A percentile compares a stretch with the other conserved stretches of the same genome.
These are phyloP conservation scores for Chiloscyllium punctatum DNA, from an alignment of 2,797 vertebrate genomes.

Conservation along the genomic window DNA sequence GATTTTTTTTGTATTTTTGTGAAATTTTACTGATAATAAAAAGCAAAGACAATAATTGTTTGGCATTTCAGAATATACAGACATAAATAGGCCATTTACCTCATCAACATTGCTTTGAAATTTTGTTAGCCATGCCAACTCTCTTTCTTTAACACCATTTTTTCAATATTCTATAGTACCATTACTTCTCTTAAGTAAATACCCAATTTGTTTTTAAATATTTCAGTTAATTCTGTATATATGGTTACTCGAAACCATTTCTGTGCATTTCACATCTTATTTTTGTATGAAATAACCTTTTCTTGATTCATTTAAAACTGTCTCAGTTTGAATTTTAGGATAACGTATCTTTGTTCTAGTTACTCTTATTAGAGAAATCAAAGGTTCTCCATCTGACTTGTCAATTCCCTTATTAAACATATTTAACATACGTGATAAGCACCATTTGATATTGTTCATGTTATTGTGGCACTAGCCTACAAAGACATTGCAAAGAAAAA, in stretches of 20 bases:
- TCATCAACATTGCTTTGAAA: neutral
- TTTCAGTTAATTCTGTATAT: neutral
- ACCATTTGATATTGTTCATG: constrained; percentile 14
- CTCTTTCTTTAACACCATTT: neutral
- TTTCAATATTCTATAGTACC: neutral
- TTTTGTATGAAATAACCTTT: neutral
- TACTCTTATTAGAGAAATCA: neutral
- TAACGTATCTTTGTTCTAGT: neutral
- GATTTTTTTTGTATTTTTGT: constrained; percentile 24
- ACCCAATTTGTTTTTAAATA: neutral
- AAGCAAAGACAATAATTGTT: neutral
- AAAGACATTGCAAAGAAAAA: constrained; percentile 10
- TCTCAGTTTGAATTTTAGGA: constrained; percentile 22
- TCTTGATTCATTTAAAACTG: neutral
- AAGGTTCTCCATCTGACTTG: neutral
- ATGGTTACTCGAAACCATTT: neutral
- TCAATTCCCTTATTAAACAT: constrained; percentile 1
- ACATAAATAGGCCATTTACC: neutral
- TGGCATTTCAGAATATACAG: neutral
- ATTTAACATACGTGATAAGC: constrained; percentile 7
- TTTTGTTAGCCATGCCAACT: neutral
- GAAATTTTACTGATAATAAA: neutral
- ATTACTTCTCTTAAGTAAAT: neutral
- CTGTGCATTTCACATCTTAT: neutral
- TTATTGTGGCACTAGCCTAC: constrained; percentile 10